A percentile compares a stretch with the other conserved stretches of the same genome.
These are phyloP conservation scores for Lycocorax pyrrhopterus DNA, from an alignment of 2,113 vertebrate genomes.

Conservation along the genomic window DNA sequence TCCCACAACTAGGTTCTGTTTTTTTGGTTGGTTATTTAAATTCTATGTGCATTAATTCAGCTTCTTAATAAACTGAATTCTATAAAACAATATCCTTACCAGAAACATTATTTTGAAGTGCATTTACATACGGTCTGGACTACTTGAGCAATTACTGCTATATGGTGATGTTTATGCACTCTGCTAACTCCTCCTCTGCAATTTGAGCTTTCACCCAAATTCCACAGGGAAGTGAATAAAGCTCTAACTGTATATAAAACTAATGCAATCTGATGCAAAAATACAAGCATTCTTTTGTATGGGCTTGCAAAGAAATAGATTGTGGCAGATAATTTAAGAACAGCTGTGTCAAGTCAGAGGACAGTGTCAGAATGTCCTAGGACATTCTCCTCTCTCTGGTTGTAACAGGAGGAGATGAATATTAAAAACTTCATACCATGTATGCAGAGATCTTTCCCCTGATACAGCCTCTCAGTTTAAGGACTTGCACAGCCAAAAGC, in stretches of 20 bases:
- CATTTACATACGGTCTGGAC: background rate
- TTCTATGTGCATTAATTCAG: background rate
- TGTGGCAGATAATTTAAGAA: background rate
- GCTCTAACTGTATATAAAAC: background rate
- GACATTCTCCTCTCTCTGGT: background rate
- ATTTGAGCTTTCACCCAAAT: background rate
- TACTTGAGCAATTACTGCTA: background rate
- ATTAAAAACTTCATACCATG: background rate
- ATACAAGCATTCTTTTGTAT: background rate
- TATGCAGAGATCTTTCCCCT: background rate
- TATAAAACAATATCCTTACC: background rate
- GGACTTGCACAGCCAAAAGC: conserved; percentile 26
- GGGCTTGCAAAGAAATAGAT: background rate
- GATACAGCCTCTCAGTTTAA: background rate
- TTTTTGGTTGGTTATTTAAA: background rate
- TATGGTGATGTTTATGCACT: background rate
- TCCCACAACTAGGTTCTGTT: background rate
- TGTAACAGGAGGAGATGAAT: background rate
- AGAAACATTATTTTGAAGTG: background rate
- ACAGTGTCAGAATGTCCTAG: conserved; percentile 16
- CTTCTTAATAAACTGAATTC: background rate
- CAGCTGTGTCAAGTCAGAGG: conserved; percentile 14
- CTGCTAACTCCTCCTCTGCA: background rate
- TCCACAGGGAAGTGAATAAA: background rate
- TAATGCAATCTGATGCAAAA: background rate